Evolutionary conservation across 2,113 vertebrate species (phyloP).

Genomic region (Elgaria multicarinata): DNA sequence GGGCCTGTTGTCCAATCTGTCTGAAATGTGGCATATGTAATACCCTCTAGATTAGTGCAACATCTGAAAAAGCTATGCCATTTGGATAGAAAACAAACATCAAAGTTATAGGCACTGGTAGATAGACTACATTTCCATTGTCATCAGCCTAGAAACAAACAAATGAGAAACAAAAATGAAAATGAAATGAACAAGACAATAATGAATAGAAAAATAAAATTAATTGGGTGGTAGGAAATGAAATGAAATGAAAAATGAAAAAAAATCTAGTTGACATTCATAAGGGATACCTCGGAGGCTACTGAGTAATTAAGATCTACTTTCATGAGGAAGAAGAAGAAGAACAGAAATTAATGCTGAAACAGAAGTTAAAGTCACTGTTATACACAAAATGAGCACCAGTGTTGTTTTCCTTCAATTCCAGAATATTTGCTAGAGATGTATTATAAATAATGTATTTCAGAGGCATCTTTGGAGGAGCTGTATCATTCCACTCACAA

Average conservation of each 20-base stretch:
- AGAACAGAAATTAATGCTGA: neutral
- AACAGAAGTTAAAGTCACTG: neutral
- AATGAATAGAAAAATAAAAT: neutral
- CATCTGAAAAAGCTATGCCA: neutral
- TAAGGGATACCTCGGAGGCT: neutral
- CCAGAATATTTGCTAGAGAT: constrained; percentile 5
- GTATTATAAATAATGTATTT: neutral
- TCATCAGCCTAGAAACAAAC: neutral
- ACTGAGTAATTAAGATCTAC: neutral
- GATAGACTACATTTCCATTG: neutral
- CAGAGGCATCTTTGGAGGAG: constrained; percentile 13
- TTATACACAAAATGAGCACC: neutral
- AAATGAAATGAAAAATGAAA: neutral
- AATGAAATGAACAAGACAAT: neutral
- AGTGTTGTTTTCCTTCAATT: neutral
- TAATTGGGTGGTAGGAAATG: neutral
- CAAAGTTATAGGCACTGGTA: neutral
- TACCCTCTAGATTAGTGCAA: neutral
- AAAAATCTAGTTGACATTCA: neutral
- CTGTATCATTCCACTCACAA: neutral
- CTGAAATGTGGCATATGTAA: neutral
- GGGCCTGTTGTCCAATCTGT: neutral
- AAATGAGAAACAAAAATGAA: too few species aligned
- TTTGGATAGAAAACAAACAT: neutral
- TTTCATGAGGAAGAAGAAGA: neutral